Percentiles rank a stretch among this genome's conserved stretches.
phyloP scores from a whole-genome alignment of 2,888 invertebrate genomes.

The Gryllus longicercus region DNA sequence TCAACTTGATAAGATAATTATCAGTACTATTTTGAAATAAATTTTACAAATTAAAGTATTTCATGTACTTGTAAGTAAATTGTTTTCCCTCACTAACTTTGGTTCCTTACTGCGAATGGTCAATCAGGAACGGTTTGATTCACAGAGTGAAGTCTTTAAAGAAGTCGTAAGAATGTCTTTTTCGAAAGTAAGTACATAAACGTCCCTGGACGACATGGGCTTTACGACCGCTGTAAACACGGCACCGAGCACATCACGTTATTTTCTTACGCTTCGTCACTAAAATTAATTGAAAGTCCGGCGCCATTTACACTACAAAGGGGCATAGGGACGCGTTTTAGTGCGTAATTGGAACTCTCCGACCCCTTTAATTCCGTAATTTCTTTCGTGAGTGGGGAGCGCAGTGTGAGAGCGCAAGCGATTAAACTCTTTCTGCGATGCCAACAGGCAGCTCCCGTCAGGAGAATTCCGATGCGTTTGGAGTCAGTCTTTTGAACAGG shows the following conservation, averaged over 20 bases:
- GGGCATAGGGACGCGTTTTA: neutral
- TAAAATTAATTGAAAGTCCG: neutral
- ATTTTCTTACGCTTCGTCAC: neutral
- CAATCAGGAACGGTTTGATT: no score
- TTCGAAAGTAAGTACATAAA: no score
- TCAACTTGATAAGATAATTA: no score
- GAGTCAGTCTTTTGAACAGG: neutral
- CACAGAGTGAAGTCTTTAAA: no score
- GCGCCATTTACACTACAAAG: neutral
- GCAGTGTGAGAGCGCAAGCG: neutral
- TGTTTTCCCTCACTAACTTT: no score
- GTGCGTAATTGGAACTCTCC: neutral
- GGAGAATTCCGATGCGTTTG: neutral
- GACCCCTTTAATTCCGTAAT: neutral
- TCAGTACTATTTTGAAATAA: no score
- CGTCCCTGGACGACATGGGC: no score
- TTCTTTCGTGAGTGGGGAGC: neutral
- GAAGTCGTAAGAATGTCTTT: no score
- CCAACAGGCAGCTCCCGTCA: neutral
- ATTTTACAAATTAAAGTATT: no score
- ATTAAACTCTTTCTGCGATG: neutral
- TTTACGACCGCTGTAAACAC: neutral
- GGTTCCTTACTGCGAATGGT: no score
- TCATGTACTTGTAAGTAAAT: no score
- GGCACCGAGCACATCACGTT: neutral